These are phyloP conservation scores for Phengaris alcon DNA, from an alignment of 2,888 invertebrate genomes.

Conservation along the genomic window DNA sequence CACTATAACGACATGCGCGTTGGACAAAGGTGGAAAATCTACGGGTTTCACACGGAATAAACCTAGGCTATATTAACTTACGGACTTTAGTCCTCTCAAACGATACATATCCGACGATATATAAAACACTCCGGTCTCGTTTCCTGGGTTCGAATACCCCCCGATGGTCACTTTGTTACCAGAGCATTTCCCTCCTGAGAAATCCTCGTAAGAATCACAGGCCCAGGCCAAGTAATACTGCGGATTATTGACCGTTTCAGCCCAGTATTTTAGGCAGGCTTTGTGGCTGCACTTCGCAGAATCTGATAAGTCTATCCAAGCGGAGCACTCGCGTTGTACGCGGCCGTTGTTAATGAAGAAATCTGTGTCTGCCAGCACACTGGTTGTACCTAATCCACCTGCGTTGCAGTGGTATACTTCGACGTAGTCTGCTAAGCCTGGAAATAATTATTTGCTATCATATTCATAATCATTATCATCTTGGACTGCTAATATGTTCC, in stretches of 20 bases:
- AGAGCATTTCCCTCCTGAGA: constrained; percentile 57
- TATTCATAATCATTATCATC: no score
- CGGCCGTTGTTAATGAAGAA: constrained; percentile 79
- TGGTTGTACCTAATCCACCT: constrained; percentile 73
- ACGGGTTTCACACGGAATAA: no score
- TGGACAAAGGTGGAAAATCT: no score
- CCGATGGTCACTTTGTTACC: constrained; percentile 62
- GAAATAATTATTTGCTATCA: constrained; percentile 32
- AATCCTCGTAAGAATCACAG: constrained; percentile 60
- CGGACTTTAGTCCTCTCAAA: not conserved
- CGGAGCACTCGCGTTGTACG: constrained; percentile 76
- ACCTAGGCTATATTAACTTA: not conserved
- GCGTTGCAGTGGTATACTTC: constrained; percentile 81
- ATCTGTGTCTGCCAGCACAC: constrained; percentile 77
- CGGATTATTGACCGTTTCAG: constrained; percentile 56
- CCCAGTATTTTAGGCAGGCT: constrained; percentile 61
- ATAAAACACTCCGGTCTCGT: constrained; percentile 66
- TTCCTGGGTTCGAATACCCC: constrained; percentile 68
- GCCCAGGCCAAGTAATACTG: constrained; percentile 58
- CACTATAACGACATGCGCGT: no score
- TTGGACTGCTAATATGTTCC: no score
- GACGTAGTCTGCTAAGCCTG: constrained; percentile 78
- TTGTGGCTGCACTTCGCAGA: constrained; percentile 69
- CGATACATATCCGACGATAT: constrained; percentile 47
- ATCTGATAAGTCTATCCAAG: constrained; percentile 60